Evolutionary conservation across 92 coral and sea anemone species (phyloP).

Genomic region (Metridium senile): DNA sequence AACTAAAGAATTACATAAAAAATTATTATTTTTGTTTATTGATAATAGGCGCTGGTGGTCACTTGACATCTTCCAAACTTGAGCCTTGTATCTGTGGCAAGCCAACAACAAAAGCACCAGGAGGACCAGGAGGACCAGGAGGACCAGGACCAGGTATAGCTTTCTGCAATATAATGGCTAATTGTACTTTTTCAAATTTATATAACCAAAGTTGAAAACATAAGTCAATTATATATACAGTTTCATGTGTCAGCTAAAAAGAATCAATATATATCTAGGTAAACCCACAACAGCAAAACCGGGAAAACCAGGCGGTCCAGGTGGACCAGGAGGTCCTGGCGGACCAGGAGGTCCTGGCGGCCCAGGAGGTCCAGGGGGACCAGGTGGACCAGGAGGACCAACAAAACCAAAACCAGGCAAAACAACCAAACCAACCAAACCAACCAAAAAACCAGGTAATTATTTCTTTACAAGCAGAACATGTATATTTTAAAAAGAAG

Average conservation of each 20-base stretch:
- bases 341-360: conserved; percentile 87
- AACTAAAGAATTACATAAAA: too few species aligned
- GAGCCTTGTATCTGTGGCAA: conserved; percentile 72
- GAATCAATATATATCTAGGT: not conserved
- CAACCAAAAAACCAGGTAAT: conserved; percentile 64
- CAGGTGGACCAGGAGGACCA: conserved; percentile 86
- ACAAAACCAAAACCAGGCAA: conserved; percentile 31
- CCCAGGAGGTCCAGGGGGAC: conserved; percentile 86
- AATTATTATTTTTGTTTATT: not conserved
- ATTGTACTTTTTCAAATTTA: not conserved
- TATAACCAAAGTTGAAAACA: too few species aligned
- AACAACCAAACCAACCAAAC: conserved; percentile 65
- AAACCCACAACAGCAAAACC: conserved; percentile 49
- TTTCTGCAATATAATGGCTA: not conserved
- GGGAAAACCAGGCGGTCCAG: conserved; percentile 64
- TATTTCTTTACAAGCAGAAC: too few species aligned
- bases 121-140: conserved; percentile 27
- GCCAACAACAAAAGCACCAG: conserved; percentile 28
- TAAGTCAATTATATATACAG: too few species aligned
- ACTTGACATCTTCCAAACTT: conserved; percentile 44
- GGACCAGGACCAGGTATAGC: conserved; percentile 28
- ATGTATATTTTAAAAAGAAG: too few species aligned
- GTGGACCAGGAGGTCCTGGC: conserved; percentile 77
- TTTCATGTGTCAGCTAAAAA: not conserved
- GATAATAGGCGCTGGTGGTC: conserved; percentile 63